These are phyloP conservation scores for Oncorhynchus clarkii DNA, from an alignment of 2,113 vertebrate genomes.

Conservation along the genomic window DNA sequence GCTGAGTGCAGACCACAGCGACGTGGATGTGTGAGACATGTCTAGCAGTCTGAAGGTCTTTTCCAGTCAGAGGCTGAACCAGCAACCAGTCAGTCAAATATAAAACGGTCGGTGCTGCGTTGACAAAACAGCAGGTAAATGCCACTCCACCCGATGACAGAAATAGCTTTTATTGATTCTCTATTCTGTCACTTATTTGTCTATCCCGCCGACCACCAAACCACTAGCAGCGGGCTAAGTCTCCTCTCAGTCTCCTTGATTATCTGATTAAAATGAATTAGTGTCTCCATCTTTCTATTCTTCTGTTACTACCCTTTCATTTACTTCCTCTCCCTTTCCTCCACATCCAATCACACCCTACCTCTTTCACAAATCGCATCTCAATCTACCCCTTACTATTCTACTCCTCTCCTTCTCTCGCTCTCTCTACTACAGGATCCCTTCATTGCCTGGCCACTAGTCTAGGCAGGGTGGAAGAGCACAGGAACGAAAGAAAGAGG, in stretches of 20 bases:
- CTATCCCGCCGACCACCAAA: not conserved
- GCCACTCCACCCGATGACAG: not conserved
- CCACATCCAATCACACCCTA: not conserved
- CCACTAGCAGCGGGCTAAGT: not conserved
- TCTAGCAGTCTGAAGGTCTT: not conserved
- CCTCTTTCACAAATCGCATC: not conserved
- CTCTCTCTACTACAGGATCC: constrained; percentile 7
- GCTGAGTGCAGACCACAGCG: not conserved
- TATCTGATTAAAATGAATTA: no score
- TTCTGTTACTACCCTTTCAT: not conserved
- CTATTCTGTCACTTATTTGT: no score
- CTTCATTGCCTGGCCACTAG: constrained; percentile 32
- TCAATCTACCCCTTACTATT: not conserved
- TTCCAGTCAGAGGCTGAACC: not conserved
- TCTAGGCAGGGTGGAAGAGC: constrained; percentile 10
- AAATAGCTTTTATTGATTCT: no score
- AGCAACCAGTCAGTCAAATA: not conserved
- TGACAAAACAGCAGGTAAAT: not conserved
- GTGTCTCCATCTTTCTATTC: not conserved
- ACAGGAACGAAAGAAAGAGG: not conserved
- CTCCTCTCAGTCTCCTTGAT: not conserved
- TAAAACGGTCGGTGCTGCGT: not conserved
- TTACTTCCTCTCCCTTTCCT: not conserved
- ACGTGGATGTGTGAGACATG: no score
- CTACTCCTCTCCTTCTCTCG: not conserved